Conservation (phyloP, 1,140 invertebrate species). For the Hypsibius dujardini region DNA sequence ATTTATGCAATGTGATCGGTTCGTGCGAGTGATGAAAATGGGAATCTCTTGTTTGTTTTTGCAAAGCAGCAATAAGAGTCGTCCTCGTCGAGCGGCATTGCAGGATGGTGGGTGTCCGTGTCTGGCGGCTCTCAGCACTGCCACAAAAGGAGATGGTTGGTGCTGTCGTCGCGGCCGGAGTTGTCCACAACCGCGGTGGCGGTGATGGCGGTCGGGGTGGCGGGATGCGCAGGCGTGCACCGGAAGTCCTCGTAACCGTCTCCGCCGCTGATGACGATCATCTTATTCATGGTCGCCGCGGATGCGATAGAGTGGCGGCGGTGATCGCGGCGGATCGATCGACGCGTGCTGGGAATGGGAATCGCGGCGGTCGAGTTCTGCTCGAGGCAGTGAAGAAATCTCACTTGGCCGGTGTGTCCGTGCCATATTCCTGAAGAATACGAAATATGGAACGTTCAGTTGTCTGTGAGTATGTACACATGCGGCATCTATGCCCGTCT, state of each 20-base stretch:
- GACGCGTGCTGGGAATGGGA: neutral
- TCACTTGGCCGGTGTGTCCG: conserved; percentile 85
- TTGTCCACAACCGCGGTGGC: conserved; percentile 47
- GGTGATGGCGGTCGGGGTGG: conserved; percentile 30
- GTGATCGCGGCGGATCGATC: neutral
- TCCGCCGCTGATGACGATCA: conserved; percentile 73
- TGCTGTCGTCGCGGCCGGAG: conserved; percentile 80
- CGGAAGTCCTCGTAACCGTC: conserved; percentile 86
- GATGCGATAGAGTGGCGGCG: conserved; percentile 22
- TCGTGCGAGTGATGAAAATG: no score
- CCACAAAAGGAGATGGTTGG: conserved; percentile 83
- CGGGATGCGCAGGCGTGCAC: conserved; percentile 7
- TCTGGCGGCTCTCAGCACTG: conserved; percentile 36
- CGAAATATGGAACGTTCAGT: no score
- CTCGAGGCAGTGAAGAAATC: conserved; percentile 76
- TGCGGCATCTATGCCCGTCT: no score
- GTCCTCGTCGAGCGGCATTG: no score
- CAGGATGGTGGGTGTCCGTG: no score
- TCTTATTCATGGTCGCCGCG: conserved; percentile 32
- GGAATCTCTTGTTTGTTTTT: no score
- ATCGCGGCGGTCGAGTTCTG: conserved; percentile 29
- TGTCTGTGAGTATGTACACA: no score
- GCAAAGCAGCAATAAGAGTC: no score
- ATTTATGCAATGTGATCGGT: no score
- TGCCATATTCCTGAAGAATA: conserved; percentile 54